Evolutionary conservation across 1,140 invertebrate genomes (phyloP).

Genomic region (Penaeus indicus): DNA sequence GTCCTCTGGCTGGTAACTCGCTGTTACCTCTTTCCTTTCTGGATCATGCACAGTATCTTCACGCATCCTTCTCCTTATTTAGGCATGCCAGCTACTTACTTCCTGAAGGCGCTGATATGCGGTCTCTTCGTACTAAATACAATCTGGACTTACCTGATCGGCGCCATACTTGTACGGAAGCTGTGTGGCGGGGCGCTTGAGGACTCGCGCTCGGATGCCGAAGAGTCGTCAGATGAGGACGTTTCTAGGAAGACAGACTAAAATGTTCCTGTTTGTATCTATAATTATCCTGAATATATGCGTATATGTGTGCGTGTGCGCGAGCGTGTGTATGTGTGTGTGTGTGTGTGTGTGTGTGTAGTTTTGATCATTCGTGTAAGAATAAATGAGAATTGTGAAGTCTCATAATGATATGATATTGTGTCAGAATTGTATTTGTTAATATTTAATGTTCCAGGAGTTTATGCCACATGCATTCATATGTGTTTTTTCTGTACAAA

Average conservation of each 20-base stretch:
- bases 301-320: not conserved
- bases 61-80: conserved; percentile 86
- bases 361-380: not conserved
- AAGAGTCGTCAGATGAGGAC: not conserved
- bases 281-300: not conserved
- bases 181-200: conserved; percentile 21
- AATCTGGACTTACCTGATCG: conserved; percentile 47
- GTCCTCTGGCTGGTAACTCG: conserved; percentile 89
- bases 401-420: no score
- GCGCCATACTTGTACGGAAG: conserved; percentile 29
- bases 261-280: not conserved
- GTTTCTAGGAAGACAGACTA: not conserved
- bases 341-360: not conserved
- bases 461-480: no score
- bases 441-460: no score
- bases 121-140: conserved; percentile 37
- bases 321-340: not conserved
- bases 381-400: no score
- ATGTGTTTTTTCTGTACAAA: no score
- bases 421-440: no score
- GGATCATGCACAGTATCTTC: conserved; percentile 84
- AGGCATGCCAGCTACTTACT: conserved; percentile 94
- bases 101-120: conserved; percentile 69
- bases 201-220: conserved; percentile 43
- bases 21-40: conserved; percentile 87